phyloP scores from a whole-genome alignment of 2,888 invertebrate genomes.

The Biston stratarius region DNA sequence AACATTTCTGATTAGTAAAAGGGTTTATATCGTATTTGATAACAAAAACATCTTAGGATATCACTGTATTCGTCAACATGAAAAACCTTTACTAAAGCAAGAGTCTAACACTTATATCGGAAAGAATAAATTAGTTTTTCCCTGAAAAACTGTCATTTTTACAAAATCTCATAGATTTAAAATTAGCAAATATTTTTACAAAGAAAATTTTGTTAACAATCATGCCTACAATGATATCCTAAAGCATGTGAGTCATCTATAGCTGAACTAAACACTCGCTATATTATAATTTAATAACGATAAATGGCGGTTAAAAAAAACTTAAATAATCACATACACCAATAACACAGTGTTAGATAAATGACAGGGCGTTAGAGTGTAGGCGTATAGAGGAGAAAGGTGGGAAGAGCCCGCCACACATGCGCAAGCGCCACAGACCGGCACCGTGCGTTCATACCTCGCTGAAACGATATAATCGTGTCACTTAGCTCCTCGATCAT shows the following conservation, averaged over 20 bases:
- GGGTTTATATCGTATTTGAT: background rate
- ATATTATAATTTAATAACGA: background rate
- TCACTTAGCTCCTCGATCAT: slow-evolving; percentile 99
- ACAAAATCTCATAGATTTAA: too few relatives aligned
- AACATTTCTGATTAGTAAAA: slow-evolving; percentile 19
- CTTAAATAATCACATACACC: slow-evolving; percentile 6
- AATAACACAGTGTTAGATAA: slow-evolving; percentile 40
- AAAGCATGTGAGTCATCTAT: too few relatives aligned
- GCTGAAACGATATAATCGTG: slow-evolving; percentile 99
- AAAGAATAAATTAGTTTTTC: too few relatives aligned
- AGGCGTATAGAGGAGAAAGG: slow-evolving; percentile 42
- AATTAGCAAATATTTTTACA: too few relatives aligned
- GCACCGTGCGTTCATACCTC: slow-evolving; percentile 92
- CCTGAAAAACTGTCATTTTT: too few relatives aligned
- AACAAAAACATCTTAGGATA: too few relatives aligned
- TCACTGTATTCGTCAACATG: too few relatives aligned
- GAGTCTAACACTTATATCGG: too few relatives aligned
- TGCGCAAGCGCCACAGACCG: slow-evolving; percentile 69
- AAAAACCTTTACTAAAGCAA: too few relatives aligned
- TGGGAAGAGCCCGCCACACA: slow-evolving; percentile 72
- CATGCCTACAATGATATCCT: too few relatives aligned
- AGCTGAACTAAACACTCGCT: background rate
- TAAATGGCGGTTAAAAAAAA: background rate
- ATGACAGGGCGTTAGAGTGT: slow-evolving; percentile 32
- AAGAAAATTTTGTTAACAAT: too few relatives aligned